Conservation (phyloP, 2,113 vertebrate genomes). For the Eonycteris spelaea region DNA sequence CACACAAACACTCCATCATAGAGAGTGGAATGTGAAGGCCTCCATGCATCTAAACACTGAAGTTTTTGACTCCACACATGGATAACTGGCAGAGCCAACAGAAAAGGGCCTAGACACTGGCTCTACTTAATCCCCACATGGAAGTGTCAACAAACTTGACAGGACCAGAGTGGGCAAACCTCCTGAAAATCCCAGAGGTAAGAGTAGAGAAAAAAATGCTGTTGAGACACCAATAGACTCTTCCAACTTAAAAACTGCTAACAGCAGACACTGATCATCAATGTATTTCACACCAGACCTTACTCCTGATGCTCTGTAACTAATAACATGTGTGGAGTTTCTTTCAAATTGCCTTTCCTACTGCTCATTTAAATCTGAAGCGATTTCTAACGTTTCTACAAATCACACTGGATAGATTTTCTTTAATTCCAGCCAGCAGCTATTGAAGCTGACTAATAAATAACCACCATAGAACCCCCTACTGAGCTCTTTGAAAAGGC, state of each 20-base stretch:
- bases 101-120: background rate
- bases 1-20: background rate
- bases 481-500: conserved; percentile 56
- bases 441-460: conserved; percentile 72
- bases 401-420: conserved; percentile 69
- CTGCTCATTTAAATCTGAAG: conserved; percentile 52
- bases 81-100: too few species aligned
- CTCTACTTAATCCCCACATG: background rate
- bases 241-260: conserved; percentile 27
- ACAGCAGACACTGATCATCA: conserved; percentile 36
- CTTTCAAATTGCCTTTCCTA: conserved; percentile 56
- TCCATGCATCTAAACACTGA: background rate
- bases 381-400: conserved; percentile 57
- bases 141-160: background rate
- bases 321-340: conserved; percentile 28
- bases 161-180: background rate
- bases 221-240: background rate
- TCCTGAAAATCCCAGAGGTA: background rate
- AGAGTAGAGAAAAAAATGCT: background rate
- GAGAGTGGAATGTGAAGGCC: background rate
- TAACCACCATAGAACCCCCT: conserved; percentile 39
- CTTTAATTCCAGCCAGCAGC: conserved; percentile 74
- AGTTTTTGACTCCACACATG: background rate
- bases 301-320: conserved; percentile 40
- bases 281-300: conserved; percentile 37